These are phyloP conservation scores for Plebejus argus DNA, from an alignment of 2,888 invertebrate genomes.

Conservation along the genomic window DNA sequence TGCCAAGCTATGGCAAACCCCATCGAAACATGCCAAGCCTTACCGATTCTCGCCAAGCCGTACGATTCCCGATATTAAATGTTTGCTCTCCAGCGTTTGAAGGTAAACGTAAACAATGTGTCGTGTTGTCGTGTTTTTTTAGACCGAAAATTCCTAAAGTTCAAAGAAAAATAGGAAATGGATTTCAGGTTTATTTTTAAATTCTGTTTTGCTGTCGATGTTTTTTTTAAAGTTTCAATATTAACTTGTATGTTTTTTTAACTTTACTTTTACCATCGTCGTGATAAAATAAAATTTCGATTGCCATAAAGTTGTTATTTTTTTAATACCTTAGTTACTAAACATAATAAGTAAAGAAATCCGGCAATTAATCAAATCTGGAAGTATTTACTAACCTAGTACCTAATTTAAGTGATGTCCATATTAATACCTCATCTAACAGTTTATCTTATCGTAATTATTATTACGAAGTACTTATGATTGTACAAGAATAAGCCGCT, in stretches of 20 bases:
- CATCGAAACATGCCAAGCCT: neutral
- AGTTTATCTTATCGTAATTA: neutral
- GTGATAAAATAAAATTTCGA: neutral
- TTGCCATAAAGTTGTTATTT: neutral
- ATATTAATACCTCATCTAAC: neutral
- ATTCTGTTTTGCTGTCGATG: neutral
- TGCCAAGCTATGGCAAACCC: neutral
- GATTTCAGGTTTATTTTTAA: slow-evolving; percentile 22
- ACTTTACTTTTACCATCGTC: neutral
- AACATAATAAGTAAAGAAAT: neutral
- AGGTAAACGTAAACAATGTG: slow-evolving; percentile 61
- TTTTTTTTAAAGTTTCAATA: neutral
- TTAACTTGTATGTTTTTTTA: neutral
- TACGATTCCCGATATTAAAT: slow-evolving; percentile 56
- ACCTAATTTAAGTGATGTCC: neutral
- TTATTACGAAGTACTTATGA: slow-evolving; percentile 21
- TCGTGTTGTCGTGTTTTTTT: slow-evolving; percentile 38
- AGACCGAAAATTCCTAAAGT: slow-evolving; percentile 14
- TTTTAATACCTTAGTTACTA: neutral
- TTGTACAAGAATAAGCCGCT: slow-evolving; percentile 23
- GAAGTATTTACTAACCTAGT: neutral
- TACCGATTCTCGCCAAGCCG: neutral
- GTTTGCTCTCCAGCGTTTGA: slow-evolving; percentile 62
- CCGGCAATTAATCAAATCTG: no score
- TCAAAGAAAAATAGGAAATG: slow-evolving; percentile 11